phyloP scores from a whole-genome alignment of 1,140 invertebrate species.

The Ceratosolen fusciceps region DNA sequence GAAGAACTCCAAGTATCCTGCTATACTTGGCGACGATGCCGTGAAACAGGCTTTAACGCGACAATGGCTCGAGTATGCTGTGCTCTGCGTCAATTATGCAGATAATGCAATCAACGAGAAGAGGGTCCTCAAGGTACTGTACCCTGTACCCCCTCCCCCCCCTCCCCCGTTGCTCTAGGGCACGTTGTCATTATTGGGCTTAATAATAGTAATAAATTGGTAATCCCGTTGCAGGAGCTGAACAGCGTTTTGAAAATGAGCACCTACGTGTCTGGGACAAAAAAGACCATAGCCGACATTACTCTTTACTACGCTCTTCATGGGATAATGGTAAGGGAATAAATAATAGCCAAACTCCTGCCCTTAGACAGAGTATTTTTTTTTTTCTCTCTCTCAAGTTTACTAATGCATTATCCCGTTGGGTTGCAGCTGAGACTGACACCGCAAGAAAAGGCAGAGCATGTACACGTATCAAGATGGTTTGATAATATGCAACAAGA shows the following conservation, averaged over 20 bases:
- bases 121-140: conserved; percentile 64
- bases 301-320: conserved; percentile 74
- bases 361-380: too few species aligned
- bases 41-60: conserved; percentile 61
- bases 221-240: conserved; percentile 67
- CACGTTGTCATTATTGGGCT: conserved; percentile 34
- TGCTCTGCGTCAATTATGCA: conserved; percentile 70
- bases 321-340: conserved; percentile 70
- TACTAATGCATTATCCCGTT: conserved; percentile 49
- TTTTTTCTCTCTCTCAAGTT: too few species aligned
- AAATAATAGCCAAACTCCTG: not conserved
- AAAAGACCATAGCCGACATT: conserved; percentile 74
- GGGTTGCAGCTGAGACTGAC: conserved; percentile 68
- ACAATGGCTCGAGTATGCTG: conserved; percentile 73
- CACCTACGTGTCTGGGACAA: conserved; percentile 74
- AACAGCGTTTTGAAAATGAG: conserved; percentile 70
- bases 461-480: conserved; percentile 78
- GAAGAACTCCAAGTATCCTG: conserved; percentile 63
- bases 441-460: conserved; percentile 75
- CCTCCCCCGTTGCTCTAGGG: too few species aligned
- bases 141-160: too few species aligned
- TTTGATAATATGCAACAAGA: conserved; percentile 78
- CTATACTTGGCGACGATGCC: conserved; percentile 60
- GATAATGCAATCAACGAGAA: conserved; percentile 63
- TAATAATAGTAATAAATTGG: not conserved